Percentiles rank a stretch among this genome's conserved stretches.
Conservation (phyloP, 2,888 invertebrate species). For the Esperia sulphurella region DNA sequence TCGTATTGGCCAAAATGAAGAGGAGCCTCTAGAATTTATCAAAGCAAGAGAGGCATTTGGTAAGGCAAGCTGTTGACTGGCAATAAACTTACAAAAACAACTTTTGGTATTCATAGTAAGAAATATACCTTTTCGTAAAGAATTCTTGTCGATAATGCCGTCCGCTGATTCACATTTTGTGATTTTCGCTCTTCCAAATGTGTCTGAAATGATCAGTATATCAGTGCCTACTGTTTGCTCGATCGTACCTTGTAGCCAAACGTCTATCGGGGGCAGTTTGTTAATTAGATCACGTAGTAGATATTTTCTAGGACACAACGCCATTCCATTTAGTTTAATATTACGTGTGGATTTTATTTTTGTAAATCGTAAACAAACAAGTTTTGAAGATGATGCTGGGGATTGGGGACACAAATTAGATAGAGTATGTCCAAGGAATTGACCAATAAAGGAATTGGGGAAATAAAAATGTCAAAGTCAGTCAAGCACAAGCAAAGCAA, state of each 20-base stretch:
- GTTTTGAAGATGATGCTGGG: not conserved
- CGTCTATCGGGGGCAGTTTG: conserved; percentile 50
- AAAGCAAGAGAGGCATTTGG: not conserved
- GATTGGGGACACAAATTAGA: too few species aligned
- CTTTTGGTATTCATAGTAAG: too few species aligned
- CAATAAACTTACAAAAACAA: too few species aligned
- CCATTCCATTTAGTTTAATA: conserved; percentile 27
- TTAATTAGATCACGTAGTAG: conserved; percentile 54
- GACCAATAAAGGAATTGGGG: too few species aligned
- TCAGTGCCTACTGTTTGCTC: conserved; percentile 65
- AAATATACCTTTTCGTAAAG: conserved; percentile 52
- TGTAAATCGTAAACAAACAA: not conserved
- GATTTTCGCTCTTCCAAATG: conserved; percentile 60
- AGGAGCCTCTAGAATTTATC: too few species aligned
- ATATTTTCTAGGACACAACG: conserved; percentile 53
- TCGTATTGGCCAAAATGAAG: too few species aligned
- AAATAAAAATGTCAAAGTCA: too few species aligned
- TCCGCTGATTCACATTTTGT: conserved; percentile 63
- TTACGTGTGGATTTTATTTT: not conserved
- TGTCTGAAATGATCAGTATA: conserved; percentile 64
- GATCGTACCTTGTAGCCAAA: conserved; percentile 73
- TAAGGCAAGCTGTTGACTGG: not conserved
- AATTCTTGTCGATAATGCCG: conserved; percentile 54
- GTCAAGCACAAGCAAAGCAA: too few species aligned
- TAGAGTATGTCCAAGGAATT: too few species aligned